A percentile compares a stretch with the other conserved stretches of the same genome.
Evolutionary conservation across 2,797 vertebrate genomes (phyloP).

Genomic region (Poecilia wingei): DNA sequence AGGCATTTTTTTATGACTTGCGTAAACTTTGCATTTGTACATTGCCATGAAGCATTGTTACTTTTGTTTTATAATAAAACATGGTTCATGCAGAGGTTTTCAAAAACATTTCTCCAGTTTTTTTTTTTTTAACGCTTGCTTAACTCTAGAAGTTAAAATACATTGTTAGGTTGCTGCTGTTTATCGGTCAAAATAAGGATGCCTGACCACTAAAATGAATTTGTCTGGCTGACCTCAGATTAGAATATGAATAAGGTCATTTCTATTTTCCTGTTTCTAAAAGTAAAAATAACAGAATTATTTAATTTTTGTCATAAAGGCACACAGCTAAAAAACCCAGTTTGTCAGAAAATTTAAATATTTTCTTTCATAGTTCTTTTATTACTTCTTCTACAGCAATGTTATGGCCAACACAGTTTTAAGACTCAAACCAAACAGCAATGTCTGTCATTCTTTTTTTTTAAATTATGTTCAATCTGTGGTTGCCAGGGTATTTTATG

Average conservation of each 20-base stretch:
- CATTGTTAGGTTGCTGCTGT: neutral
- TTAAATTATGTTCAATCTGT: neutral
- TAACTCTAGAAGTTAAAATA: neutral
- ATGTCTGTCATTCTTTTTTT: neutral
- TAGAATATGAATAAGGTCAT: neutral
- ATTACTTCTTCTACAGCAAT: neutral
- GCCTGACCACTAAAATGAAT: neutral
- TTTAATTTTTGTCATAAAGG: neutral
- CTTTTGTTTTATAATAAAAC: conserved; percentile 59
- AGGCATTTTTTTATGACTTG: conserved; percentile 51
- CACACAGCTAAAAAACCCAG: neutral
- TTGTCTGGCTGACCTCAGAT: neutral
- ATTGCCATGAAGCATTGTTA: conserved; percentile 42
- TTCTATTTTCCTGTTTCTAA: neutral
- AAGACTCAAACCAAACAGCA: neutral
- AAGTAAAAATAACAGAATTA: neutral
- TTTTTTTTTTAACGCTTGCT: neutral
- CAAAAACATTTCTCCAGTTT: neutral
- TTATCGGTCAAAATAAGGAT: neutral
- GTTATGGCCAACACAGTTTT: neutral
- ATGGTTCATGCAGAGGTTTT: conserved; percentile 13
- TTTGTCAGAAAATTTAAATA: neutral
- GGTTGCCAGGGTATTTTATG: neutral
- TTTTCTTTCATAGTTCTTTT: neutral
- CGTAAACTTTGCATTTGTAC: conserved; percentile 57